phyloP scores from a whole-genome alignment of 2,113 vertebrate species.

The Grallaria varia region DNA sequence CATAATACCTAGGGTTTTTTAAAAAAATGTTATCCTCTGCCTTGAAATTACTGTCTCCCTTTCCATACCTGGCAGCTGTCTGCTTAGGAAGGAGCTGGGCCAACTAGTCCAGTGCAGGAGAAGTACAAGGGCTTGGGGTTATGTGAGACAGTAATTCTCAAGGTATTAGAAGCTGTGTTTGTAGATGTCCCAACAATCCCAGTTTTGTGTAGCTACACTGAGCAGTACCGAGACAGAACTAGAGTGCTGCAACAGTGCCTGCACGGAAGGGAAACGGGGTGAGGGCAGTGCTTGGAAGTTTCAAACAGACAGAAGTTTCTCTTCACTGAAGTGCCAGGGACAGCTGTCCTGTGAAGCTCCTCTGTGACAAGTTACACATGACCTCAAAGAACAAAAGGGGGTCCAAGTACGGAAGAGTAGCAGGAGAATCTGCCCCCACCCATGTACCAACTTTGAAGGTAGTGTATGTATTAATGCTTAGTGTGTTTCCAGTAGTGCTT shows the following conservation, averaged over 20 bases:
- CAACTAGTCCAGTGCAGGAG: background rate
- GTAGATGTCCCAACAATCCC: background rate
- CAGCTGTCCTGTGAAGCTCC: background rate
- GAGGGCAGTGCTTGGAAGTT: background rate
- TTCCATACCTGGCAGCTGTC: background rate
- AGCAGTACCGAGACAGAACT: background rate
- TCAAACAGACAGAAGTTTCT: background rate
- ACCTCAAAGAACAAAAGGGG: background rate
- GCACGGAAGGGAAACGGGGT: fast-evolving
- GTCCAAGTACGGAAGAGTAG: background rate
- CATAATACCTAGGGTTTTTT: background rate
- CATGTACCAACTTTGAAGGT: background rate
- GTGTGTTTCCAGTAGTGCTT: background rate
- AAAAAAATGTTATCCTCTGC: background rate
- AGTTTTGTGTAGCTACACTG: background rate
- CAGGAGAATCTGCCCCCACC: background rate
- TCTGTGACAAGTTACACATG: background rate
- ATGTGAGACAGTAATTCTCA: background rate
- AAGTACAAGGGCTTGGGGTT: background rate
- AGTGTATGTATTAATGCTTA: background rate
- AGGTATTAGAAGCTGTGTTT: background rate
- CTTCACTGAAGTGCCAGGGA: background rate
- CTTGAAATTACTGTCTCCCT: background rate
- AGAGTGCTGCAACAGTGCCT: background rate
- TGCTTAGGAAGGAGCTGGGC: conserved; percentile 15